Conservation (phyloP, 2,113 vertebrate genomes). For the Irena cyanogastra region DNA sequence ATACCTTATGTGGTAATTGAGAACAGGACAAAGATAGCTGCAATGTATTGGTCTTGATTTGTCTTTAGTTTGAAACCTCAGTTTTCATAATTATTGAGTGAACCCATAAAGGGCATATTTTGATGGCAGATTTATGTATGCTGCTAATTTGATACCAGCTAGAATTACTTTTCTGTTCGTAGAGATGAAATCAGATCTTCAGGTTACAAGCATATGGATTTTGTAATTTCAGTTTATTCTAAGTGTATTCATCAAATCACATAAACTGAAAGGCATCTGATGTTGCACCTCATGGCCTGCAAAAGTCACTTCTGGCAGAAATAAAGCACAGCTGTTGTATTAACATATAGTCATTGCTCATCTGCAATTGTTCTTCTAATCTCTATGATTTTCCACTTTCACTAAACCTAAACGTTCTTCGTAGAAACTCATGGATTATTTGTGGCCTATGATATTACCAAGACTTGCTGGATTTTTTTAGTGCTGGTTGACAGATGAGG, state of each 20-base stretch:
- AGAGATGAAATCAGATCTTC: not conserved
- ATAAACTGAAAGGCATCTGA: not conserved
- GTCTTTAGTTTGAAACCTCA: not conserved
- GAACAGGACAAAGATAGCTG: not conserved
- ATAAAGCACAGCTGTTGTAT: not conserved
- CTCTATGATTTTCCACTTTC: not conserved
- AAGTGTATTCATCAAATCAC: not conserved
- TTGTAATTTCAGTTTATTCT: not conserved
- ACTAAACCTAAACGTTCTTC: not conserved
- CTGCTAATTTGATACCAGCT: not conserved
- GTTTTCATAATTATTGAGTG: not conserved
- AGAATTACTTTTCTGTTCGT: not conserved
- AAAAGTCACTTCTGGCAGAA: not conserved
- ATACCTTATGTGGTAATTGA: not conserved
- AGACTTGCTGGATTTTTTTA: not conserved
- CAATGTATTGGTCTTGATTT: not conserved
- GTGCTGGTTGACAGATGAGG: conserved; percentile 25
- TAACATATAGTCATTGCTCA: not conserved
- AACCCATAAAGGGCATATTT: not conserved
- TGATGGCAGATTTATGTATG: not conserved
- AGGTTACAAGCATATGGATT: not conserved
- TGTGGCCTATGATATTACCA: not conserved
- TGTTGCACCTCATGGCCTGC: not conserved
- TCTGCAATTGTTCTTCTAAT: not conserved
- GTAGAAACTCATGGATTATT: not conserved